Conservation (phyloP, 2,797 vertebrate genomes). For the Trachops cirrhosus region DNA sequence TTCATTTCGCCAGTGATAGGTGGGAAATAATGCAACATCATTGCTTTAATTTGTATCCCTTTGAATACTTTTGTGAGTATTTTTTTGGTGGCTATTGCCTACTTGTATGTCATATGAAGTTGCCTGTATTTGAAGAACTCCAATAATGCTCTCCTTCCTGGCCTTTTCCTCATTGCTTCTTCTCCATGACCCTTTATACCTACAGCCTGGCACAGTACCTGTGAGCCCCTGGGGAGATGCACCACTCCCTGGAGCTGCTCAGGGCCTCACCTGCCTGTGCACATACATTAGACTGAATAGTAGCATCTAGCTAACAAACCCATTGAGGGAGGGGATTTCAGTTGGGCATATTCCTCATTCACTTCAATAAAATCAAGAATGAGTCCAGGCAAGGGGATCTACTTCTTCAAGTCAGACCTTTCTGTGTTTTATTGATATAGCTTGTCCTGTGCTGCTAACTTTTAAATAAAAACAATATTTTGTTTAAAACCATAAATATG, state of each 20-base stretch:
- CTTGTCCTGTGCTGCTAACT: neutral
- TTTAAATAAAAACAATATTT: neutral
- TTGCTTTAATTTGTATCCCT: neutral
- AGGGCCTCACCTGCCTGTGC: neutral
- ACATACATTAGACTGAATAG: neutral
- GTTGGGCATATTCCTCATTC: neutral
- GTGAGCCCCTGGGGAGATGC: neutral
- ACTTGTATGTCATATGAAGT: neutral
- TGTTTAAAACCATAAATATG: slow-evolving; percentile 16
- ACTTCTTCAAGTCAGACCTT: neutral
- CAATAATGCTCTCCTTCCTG: neutral
- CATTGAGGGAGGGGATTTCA: neutral
- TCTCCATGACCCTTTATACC: neutral
- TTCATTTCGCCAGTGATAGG: neutral
- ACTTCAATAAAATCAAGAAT: neutral
- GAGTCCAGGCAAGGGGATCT: neutral
- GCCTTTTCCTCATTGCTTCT: neutral
- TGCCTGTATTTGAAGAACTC: neutral
- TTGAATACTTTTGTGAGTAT: neutral
- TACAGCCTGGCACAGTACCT: neutral
- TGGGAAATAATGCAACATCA: neutral
- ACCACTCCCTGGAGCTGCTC: neutral
- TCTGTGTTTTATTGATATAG: neutral
- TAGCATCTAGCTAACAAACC: neutral
- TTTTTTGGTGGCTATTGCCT: neutral